phyloP scores from a whole-genome alignment of 2,888 invertebrate genomes.

The Liodrosophila aerea region DNA sequence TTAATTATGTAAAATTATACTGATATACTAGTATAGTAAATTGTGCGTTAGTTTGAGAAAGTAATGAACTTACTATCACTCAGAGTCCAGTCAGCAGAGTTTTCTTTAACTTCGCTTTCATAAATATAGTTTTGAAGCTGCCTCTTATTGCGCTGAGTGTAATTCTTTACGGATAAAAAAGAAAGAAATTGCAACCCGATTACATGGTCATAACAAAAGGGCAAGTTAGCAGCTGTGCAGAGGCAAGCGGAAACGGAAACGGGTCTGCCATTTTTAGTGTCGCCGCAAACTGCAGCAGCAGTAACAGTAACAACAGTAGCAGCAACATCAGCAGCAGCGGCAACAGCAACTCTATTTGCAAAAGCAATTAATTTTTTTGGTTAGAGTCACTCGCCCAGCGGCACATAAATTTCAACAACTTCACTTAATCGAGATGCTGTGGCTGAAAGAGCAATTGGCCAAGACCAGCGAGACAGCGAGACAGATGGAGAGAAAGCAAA shows the following conservation, averaged over 20 bases:
- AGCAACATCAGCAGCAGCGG: no score
- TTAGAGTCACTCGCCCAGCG: conserved; percentile 51
- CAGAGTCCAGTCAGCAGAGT: no score
- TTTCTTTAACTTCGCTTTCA: no score
- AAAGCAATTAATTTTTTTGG: conserved; percentile 75
- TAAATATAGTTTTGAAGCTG: no score
- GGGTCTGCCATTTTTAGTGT: conserved; percentile 51
- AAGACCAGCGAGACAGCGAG: conserved; percentile 17
- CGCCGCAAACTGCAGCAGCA: conserved; percentile 49
- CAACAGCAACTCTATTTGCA: conserved; percentile 68
- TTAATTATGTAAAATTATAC: no score
- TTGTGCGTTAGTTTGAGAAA: no score
- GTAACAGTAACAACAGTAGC: no score
- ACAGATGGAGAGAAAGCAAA: conserved; percentile 1
- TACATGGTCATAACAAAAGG: conserved; percentile 55
- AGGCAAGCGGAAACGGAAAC: conserved; percentile 5
- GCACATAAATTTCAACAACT: conserved; percentile 70
- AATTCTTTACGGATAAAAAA: conserved; percentile 28
- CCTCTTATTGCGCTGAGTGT: conserved; percentile 33
- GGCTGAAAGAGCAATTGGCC: conserved; percentile 31
- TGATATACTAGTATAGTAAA: no score
- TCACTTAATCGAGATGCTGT: conserved; percentile 46
- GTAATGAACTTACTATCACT: no score
- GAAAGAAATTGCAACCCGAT: conserved; percentile 20
- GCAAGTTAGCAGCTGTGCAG: conserved; percentile 49